phyloP scores from a whole-genome alignment of 2,113 vertebrate genomes.

The Lagopus muta region DNA sequence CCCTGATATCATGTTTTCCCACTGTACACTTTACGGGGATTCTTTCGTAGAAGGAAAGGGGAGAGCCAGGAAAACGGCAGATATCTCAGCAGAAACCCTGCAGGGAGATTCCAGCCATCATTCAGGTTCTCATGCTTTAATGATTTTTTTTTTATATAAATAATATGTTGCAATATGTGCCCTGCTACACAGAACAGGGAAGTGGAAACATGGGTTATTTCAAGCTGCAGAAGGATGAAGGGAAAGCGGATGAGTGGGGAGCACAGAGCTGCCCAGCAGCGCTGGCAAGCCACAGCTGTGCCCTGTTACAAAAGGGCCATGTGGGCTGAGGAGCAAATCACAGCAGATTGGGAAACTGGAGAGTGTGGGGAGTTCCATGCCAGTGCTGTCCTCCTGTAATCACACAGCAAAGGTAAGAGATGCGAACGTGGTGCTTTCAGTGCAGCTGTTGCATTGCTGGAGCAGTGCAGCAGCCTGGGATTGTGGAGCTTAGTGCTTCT shows the following conservation, averaged over 20 bases:
- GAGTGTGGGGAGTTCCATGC: background rate
- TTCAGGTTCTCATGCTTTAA: background rate
- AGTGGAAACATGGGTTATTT: background rate
- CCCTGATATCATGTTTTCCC: background rate
- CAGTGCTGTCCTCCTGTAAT: rapidly evolving
- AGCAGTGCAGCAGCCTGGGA: rapidly evolving
- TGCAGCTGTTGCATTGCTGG: background rate
- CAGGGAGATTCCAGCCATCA: background rate
- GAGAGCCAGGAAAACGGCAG: background rate
- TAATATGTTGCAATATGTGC: background rate
- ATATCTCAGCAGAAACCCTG: background rate
- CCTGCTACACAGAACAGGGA: background rate
- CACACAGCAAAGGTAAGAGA: background rate
- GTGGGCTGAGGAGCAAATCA: background rate
- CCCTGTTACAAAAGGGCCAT: background rate
- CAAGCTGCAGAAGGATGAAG: background rate
- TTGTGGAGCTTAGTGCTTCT: rapidly evolving
- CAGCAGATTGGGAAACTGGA: background rate
- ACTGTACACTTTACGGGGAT: background rate
- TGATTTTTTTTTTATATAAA: background rate
- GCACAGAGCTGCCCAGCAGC: background rate
- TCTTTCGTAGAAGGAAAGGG: background rate
- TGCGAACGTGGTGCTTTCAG: rapidly evolving
- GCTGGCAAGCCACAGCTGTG: rapidly evolving
- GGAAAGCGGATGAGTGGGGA: background rate